Base-by-base conservation (phyloP, 2,888 invertebrate species). In the Pecten maximus region DNA sequence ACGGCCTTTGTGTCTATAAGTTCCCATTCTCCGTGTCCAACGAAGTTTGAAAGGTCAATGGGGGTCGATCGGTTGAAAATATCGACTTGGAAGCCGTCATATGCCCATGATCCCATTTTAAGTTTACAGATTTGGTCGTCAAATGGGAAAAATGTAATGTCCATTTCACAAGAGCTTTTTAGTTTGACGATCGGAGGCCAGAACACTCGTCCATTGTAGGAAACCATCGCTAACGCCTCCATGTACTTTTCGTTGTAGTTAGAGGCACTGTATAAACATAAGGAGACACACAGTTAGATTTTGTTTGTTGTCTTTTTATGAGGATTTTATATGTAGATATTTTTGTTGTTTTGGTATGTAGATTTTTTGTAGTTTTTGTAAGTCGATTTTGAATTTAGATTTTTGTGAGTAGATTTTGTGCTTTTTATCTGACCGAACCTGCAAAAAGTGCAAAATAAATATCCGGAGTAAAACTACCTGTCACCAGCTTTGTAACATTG, bases 221-320 rank as follows among this genome's bases (percentile, higher is more conserved):
- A 94, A 8, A 97, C 97, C 97, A 97, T 97, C 3, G 97, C 97
- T 88, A 97, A 96, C 12, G 97, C 97, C 91, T 97, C 97, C 97
- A 97, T 97, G 95, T 97, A 97, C n/a, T 97, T 97, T 12, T 96
- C 96, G 0, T 93, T 95, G 90, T 95, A 94, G 91, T 95, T 94
- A n/a, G 94, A 94, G 35, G 94, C 94, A 87, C 94, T 94, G 91
- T 10, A 90, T 91, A 44, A 19, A 40, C 40, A 44, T n/a, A n/a
- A n/a, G n/a, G 54, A 54, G 2, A 54, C 19, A 54, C 3, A 54
- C 23, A 54, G 50, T 19, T 3, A 19, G 6, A 50, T 19, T 19
- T 15, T 16, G 15, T 54, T 48, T 2, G 12, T 48, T 16, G 54
- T 54, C 54, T n/a, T n/a, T n/a, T n/a, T n/a, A n/a, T n/a, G n/a